Base-by-base conservation (phyloP, 2,113 vertebrate species). In the zebrafish (Danio rerio) region DNA sequence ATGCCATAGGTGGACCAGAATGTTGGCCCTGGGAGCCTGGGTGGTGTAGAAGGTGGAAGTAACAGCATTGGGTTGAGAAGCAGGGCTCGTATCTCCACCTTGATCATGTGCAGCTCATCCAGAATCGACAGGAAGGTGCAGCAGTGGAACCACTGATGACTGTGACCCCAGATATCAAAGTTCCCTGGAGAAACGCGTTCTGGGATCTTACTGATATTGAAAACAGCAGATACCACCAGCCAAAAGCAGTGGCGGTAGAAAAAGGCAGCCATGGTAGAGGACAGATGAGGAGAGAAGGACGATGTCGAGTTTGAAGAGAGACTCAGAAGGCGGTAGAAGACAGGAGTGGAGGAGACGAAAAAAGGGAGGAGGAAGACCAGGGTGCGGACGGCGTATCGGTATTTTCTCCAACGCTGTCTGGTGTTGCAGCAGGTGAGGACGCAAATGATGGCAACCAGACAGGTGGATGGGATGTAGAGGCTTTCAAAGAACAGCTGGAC, bases 111-210 rank as follows among this genome's bases (percentile, higher is more conserved):
- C 2, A 95, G 91, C 21, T 95, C 94, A 0, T 95, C 94, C 3
- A 94, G 87, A 87, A 95, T 95, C 80, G 93, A 94, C 47, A 95
- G 65, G 72, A 94, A 95, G 2, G 94, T 94, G 90, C 91, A 95
- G 85, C 93, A 93, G 89, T 95, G 94, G 87, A 95, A 94, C 94
- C 94, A 95, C 83, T 95, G 94, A 85, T 95, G 94, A 84, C 94
- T 95, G 89, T 95, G 94, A 2, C 94, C 94, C 94, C 93, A 94
- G 85, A 95, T 93, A 87, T 95, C 94, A 0, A 95, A 95, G 15
- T 88, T 79, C 0, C 94, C 94, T 0, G 94, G 94, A 10, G 90
- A 90, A 0, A 94, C 74, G 0, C 94, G 91, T 80, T 95, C 94
- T 0, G 94, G 94, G 47, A 94, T 21, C 89, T 95, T 95, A 85